These are phyloP conservation scores for Oceanodroma leucorhoa DNA, from an alignment of 2,797 vertebrate species.

Conservation along the genomic window DNA sequence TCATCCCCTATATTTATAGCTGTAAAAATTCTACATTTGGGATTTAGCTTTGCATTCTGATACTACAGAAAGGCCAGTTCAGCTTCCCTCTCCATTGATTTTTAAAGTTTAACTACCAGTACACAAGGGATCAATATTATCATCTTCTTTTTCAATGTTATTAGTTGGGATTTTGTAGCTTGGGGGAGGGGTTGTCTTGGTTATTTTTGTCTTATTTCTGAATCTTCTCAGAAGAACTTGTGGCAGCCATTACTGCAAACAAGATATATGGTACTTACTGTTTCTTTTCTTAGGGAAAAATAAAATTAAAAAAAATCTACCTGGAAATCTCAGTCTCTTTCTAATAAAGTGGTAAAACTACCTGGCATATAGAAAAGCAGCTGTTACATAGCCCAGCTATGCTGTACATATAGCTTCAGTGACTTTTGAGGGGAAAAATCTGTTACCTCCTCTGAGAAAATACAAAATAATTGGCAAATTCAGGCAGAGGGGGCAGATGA, in stretches of 20 bases:
- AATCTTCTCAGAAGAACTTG: conserved; percentile 37
- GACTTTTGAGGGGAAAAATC: neutral
- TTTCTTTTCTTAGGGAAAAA: conserved; percentile 44
- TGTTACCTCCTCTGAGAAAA: neutral
- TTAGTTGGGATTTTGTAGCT: conserved; percentile 55
- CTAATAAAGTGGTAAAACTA: neutral
- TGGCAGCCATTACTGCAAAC: neutral
- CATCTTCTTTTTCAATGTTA: conserved; percentile 63
- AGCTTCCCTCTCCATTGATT: conserved; percentile 63
- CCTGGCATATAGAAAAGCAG: neutral
- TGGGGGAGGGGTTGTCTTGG: conserved; percentile 5
- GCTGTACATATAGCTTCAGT: neutral
- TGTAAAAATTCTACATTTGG: conserved; percentile 46
- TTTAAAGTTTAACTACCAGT: conserved; percentile 64
- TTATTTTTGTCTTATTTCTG: conserved; percentile 58
- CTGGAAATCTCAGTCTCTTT: neutral
- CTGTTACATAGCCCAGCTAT: neutral
- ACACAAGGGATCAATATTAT: conserved; percentile 41
- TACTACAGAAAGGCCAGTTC: conserved; percentile 60
- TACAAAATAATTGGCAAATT: neutral
- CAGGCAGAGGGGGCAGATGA: neutral
- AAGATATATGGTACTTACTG: neutral
- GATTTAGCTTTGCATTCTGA: conserved; percentile 55
- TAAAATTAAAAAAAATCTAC: conserved; percentile 30
- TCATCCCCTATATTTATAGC: conserved; percentile 55